Evolutionary conservation across 2,797 vertebrate species (phyloP).

Genomic region (Lepus townsendii): DNA sequence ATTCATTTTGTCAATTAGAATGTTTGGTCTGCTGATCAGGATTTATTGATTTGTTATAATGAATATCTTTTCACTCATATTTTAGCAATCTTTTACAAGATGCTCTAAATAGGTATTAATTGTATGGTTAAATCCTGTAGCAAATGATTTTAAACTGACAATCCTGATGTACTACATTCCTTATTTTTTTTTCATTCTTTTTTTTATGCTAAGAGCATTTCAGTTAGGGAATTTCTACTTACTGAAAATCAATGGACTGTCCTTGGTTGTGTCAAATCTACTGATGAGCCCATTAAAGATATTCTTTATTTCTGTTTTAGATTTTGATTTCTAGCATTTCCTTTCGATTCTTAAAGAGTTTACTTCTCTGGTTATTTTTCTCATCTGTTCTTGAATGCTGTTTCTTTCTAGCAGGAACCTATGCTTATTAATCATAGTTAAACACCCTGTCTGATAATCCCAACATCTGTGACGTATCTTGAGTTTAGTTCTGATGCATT

Average conservation of each 20-base stretch:
- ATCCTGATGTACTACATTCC: neutral
- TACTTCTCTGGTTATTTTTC: neutral
- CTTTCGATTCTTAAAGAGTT: neutral
- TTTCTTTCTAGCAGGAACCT: neutral
- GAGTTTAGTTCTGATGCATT: neutral
- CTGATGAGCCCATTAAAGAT: neutral
- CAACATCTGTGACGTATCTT: neutral
- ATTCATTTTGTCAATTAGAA: constrained; percentile 35
- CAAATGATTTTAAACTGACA: constrained; percentile 43
- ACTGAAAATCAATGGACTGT: neutral
- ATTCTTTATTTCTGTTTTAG: neutral
- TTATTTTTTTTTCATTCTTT: neutral
- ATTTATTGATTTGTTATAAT: constrained; percentile 15
- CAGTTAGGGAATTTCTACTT: neutral
- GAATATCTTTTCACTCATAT: neutral
- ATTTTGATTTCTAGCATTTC: constrained; percentile 33
- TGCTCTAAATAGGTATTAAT: neutral
- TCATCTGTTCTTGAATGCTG: constrained; percentile 21
- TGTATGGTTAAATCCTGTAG: constrained; percentile 13
- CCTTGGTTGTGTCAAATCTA: neutral
- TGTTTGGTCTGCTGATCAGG: neutral
- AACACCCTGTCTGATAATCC: constrained; percentile 13
- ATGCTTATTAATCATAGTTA: neutral
- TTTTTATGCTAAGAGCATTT: neutral
- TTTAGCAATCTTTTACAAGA: neutral